A percentile compares a stretch with the other conserved stretches of the same genome.
Evolutionary conservation across 2,797 vertebrate genomes (phyloP).

Genomic region (Trachurus trachurus): DNA sequence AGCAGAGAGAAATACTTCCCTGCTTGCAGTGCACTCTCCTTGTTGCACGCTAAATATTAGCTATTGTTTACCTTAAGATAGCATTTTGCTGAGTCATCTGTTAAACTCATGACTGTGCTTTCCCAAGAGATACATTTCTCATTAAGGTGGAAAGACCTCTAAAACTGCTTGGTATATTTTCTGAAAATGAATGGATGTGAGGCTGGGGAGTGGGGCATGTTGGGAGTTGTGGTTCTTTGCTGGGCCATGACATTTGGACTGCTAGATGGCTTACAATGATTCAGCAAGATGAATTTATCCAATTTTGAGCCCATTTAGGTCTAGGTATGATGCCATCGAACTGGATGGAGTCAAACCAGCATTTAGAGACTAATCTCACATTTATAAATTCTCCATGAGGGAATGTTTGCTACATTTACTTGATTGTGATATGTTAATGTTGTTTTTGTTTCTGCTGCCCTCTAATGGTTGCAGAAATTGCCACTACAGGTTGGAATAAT

Average conservation of each 20-base stretch:
- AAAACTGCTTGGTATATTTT: background rate
- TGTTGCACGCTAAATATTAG: conserved; percentile 3
- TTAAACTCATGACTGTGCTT: background rate
- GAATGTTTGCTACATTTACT: background rate
- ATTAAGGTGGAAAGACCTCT: background rate
- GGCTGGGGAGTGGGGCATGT: background rate
- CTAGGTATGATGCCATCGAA: background rate
- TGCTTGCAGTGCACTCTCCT: background rate
- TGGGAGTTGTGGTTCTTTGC: background rate
- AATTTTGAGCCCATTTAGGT: background rate
- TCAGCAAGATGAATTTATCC: background rate
- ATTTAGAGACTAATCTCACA: background rate
- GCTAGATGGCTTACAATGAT: background rate
- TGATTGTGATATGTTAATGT: background rate
- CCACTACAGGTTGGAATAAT: background rate
- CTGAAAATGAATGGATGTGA: background rate
- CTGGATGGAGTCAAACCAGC: background rate
- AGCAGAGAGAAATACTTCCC: background rate
- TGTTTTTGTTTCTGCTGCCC: background rate
- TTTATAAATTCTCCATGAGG: background rate
- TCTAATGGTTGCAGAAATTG: background rate
- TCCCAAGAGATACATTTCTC: conserved; percentile 8
- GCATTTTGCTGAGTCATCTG: conserved; percentile 21
- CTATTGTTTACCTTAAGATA: conserved; percentile 35
- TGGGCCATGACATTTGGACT: background rate